Percentiles rank a stretch among this genome's conserved stretches.
Conservation (phyloP, 1,140 invertebrate genomes). For the Euura lappo region DNA sequence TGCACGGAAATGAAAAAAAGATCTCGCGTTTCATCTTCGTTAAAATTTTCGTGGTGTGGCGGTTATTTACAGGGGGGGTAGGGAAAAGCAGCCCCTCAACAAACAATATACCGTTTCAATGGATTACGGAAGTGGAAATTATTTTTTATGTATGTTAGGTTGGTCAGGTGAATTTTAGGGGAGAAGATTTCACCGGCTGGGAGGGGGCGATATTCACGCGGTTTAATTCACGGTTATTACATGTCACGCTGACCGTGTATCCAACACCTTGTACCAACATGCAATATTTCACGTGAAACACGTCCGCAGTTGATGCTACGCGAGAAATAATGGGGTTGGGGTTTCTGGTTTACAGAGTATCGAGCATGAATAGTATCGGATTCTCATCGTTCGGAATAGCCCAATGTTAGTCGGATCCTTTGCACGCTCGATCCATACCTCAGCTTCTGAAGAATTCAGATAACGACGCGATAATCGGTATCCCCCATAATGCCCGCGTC, state of each 20-base stretch:
- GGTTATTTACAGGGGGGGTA: background rate
- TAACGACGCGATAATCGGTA: slow-evolving; percentile 40
- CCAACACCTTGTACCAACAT: background rate
- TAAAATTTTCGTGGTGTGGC: background rate
- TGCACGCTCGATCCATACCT: slow-evolving; percentile 12
- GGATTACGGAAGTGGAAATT: slow-evolving; percentile 1
- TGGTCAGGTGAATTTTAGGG: background rate
- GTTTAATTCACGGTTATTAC: slow-evolving; percentile 2
- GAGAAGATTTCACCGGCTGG: background rate
- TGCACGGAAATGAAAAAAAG: too few relatives aligned
- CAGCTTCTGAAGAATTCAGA: slow-evolving; percentile 32
- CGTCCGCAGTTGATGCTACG: background rate
- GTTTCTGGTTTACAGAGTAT: background rate
- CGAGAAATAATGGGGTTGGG: background rate
- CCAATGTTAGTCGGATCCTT: slow-evolving; percentile 37
- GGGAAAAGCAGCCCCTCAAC: background rate
- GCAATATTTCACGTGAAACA: background rate
- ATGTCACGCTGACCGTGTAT: background rate
- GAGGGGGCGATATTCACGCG: background rate
- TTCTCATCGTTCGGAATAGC: slow-evolving; percentile 41
- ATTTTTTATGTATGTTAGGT: background rate
- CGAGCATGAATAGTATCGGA: slow-evolving; percentile 36
- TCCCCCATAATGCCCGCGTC: slow-evolving; percentile 29
- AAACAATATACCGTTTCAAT: slow-evolving; percentile 5
- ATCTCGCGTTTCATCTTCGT: background rate